A percentile compares a stretch with the other conserved stretches of the same genome.
phyloP scores from a whole-genome alignment of 30 jellyfish, hydroid and myxozoan species.

The Aurelia coerulea region DNA sequence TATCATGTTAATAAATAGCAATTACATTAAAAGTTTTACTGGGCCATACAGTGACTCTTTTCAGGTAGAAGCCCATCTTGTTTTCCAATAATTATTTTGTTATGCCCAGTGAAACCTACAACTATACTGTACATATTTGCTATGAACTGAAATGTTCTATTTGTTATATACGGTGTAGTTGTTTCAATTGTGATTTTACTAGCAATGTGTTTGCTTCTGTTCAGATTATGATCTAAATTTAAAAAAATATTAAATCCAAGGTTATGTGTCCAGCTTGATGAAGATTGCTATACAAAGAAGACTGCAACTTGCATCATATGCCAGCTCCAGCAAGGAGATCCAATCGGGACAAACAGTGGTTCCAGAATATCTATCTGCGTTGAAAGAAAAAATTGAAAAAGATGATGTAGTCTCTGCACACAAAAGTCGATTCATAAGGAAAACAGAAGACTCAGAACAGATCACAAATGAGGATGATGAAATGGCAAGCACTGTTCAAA shows the following conservation, averaged over 20 bases:
- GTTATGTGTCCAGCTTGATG: conserved; percentile 24
- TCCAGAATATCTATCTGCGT: conserved; percentile 1
- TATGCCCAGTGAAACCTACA: neutral
- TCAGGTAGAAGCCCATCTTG: neutral
- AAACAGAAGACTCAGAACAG: neutral
- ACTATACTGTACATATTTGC: too few relatives aligned
- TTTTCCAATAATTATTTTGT: neutral
- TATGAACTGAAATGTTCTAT: neutral
- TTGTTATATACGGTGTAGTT: neutral
- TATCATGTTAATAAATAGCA: too few relatives aligned
- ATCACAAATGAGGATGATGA: neutral
- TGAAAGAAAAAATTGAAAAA: conserved; percentile 13
- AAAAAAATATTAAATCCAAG: neutral
- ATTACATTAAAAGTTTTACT: too few relatives aligned
- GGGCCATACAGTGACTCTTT: too few relatives aligned
- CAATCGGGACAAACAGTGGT: neutral
- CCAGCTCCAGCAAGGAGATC: neutral
- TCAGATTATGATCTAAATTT: neutral
- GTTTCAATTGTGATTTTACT: neutral
- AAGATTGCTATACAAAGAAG: conserved; percentile 18
- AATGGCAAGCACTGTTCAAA: neutral
- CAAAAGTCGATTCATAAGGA: conserved; percentile 19
- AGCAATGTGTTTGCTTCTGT: too few relatives aligned
- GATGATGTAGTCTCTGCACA: neutral
- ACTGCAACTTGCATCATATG: neutral